These are phyloP conservation scores for Pelodytes ibericus DNA, from an alignment of 2,797 vertebrate species.

Conservation along the genomic window DNA sequence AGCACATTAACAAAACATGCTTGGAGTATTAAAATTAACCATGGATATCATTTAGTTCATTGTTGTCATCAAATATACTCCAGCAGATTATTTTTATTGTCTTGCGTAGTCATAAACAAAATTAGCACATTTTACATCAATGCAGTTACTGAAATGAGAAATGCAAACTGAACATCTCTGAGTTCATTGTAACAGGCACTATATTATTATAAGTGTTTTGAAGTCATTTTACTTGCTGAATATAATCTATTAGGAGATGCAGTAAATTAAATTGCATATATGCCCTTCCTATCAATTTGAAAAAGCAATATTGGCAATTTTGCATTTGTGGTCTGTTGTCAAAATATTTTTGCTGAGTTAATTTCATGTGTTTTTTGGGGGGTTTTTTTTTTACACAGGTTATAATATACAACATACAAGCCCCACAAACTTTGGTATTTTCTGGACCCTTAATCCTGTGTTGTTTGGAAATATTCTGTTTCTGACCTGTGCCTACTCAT, in stretches of 20 bases:
- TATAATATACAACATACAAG: too few species aligned
- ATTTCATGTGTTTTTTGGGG: too few species aligned
- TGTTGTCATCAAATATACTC: conserved; percentile 45
- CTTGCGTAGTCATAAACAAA: conserved; percentile 44
- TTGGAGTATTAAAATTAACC: conserved; percentile 37
- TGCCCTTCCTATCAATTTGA: not conserved
- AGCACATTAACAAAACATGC: conserved; percentile 45
- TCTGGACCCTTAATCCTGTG: too few species aligned
- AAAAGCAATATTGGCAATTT: not conserved
- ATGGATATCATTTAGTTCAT: conserved; percentile 39
- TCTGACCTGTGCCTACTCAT: too few species aligned
- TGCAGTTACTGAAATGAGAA: conserved; percentile 43
- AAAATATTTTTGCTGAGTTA: too few species aligned
- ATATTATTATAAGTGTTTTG: conserved; percentile 26
- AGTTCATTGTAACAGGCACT: conserved; percentile 42
- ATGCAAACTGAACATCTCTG: conserved; percentile 31
- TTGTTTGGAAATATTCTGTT: too few species aligned
- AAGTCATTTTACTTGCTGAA: conserved; percentile 37
- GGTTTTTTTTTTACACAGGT: too few species aligned
- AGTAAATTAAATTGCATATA: conserved; percentile 28
- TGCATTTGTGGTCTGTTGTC: not conserved
- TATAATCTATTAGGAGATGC: conserved; percentile 24
- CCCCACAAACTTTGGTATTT: too few species aligned
- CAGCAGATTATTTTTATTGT: conserved; percentile 52
- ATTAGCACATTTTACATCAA: conserved; percentile 49